Conservation (phyloP, 53 echinoderm and acorn worm species). For the Apostichopus leukothele region DNA sequence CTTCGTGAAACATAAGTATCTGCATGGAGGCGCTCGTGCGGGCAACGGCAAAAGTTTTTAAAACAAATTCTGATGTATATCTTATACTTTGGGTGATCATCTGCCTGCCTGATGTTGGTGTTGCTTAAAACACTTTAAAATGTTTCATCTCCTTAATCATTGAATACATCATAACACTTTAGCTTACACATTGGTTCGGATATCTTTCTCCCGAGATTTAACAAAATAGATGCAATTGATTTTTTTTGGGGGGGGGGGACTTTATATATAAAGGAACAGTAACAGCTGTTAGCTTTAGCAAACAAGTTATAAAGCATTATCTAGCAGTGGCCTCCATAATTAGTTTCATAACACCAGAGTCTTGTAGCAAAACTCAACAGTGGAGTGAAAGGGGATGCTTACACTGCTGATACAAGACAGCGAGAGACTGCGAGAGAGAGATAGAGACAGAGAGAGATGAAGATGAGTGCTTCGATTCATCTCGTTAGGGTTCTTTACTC, state of each 20-base stretch:
- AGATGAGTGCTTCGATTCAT: neutral
- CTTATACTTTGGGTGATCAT: too few relatives aligned
- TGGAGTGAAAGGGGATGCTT: neutral
- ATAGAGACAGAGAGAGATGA: neutral
- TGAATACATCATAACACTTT: neutral
- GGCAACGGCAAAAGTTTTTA: too few relatives aligned
- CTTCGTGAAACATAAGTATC: neutral
- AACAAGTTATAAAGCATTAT: neutral
- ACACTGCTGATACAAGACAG: too few relatives aligned
- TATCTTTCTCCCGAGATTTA: neutral
- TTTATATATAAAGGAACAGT: neutral
- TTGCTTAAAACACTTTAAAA: too few relatives aligned
- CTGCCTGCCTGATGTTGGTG: too few relatives aligned
- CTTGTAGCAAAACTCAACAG: neutral
- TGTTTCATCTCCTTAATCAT: too few relatives aligned
- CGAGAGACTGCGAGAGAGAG: too few relatives aligned
- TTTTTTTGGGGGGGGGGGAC: neutral
- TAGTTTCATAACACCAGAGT: conserved; percentile 3
- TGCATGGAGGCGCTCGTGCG: neutral
- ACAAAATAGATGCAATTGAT: conserved; percentile 11
- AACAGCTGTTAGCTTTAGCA: conserved; percentile 19
- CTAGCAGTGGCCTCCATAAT: conserved; percentile 19
- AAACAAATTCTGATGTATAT: too few relatives aligned
- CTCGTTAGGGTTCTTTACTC: neutral
- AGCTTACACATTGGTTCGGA: neutral